Base-by-base conservation (phyloP, 2,113 vertebrate genomes). In the Psophia crepitans region DNA sequence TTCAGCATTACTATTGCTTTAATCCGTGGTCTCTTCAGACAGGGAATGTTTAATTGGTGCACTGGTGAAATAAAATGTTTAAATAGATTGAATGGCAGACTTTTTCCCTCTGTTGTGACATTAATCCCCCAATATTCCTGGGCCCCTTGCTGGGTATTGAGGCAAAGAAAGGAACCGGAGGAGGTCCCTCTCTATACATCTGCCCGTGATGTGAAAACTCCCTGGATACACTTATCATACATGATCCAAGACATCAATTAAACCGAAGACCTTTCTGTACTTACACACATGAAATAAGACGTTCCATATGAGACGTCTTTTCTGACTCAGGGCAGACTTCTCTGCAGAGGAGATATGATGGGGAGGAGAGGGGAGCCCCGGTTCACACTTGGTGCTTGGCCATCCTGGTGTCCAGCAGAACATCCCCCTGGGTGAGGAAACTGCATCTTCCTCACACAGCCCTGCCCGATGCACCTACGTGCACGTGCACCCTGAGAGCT, bases 11-110 rank as follows among this genome's bases (percentile, higher is more conserved):
- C 90, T 95, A 69, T 93, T 89, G 92, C 92, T 96, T 97, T 96
- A 93, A 94, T 96, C 96, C 76, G 2, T 61, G 93, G 81, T 70
- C 71, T 95, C 91, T 65, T 79, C 57, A 93, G 91, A 84, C 91
- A 93, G 71, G 92, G 95, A 66, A 74, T 88, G 88, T 97, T 96
- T 98, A 98, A 98, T 98, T 98, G 98, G 96, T 96, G 94, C 95
- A 56, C 94, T 90, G 91, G 87, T 96, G 97, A 92, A 98, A 95
- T 94, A 81, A 95, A 96, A 97, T 91, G 96, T 93, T 69, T 35
- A 91, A 93, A 87, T 77, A 56, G 91, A 94, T 88, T 96, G 96
- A 96, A 96, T 84, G 93, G 94, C 96, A 96, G 91, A 83, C 77
- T 94, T 97, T 97, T 95, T 82, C 92, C 94, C 73, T 97, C 97